Base-by-base conservation (phyloP, 1,140 invertebrate species). In the Cotesia glomerata region DNA sequence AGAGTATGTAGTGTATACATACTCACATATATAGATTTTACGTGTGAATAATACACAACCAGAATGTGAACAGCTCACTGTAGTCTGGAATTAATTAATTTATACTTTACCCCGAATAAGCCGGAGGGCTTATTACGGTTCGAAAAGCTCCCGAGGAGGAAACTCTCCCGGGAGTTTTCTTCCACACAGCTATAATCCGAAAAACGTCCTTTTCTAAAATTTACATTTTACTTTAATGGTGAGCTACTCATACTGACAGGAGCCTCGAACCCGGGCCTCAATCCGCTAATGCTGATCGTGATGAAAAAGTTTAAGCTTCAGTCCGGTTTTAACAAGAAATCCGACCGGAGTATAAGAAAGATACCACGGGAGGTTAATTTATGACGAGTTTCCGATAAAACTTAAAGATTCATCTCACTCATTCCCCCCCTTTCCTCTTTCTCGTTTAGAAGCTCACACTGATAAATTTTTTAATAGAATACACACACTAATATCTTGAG, bases 101-200 rank as follows among this genome's bases (percentile, higher is more conserved):
- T 71, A 71, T 71, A 58, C 59, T 58, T 62, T 59, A 71, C 39
- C 39, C 59, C 45, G 56, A 71, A 71, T 63, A 70, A 63, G 69
- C 69, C 59, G 16, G n/a, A 61, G 69, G 59, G 69, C 69, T 71
- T 71, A 71, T 71, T 59, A 61, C 59, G 52, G 59, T 71, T 71
- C 45, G 18, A 45, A 58, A 34, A 63, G 59, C 58, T 71, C 35
- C 51, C 39, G 39, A 45, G 39, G 39, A 26, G 26, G 39, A 62
- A 63, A 71, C 39, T 45, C 39, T 45, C 39, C 11, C 11, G 11
- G 18, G 13, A 32, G 18, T 51, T 11, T 3, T 14, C 32, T 14
- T 32, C 34, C 62, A 45, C 45, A 16, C 3, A 51, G 62, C 45
- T 16, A 66, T 66, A 66, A 66, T 64, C 62, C 34, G 62, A 64